Base-by-base conservation (phyloP, 92 coral and sea anemone genomes). In the Actinostola sp. region DNA sequence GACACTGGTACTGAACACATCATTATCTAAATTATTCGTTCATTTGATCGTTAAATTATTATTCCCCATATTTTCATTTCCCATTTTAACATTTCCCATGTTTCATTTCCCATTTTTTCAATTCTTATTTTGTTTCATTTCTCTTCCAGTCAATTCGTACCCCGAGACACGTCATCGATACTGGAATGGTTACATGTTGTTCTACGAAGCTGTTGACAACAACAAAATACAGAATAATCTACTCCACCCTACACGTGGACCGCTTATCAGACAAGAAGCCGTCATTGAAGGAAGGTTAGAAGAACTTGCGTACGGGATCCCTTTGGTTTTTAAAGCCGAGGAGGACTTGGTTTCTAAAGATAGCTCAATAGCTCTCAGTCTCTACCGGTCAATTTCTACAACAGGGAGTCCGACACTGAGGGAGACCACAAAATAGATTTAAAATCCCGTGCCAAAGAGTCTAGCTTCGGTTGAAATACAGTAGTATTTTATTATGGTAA, bases 161-260 rank as follows among this genome's bases (percentile, higher is more conserved):
- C 97, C 97, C 0, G 97, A 90, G 79, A 90, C 97, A 0, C 89
- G 97, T 10, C 97, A 90, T 61, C 92, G 97, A 63, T 90, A 90
- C 59, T 90, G 97, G 97, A 90, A 73, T 80, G 97, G 87, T 19
- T 90, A 90, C 84, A 90, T 90, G 97, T 48, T 90, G 66, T 90
- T 83, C 67, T 90, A 90, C 23, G 97, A 90, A 67, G 86, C 97
- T 4, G 59, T 78, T 25, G 90, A 84, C 50, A 67, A 61, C 32
- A 64, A 61, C 13, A 82, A 73, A 66, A 42, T 51, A 15, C 91
- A 78, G 77, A 53, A 76, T 28, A 73, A 65, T 51, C 50, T 78
- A 19, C 61, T 57, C 19, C 56, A 57, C 49, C 75, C 60, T 49
- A 66, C 76, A 14, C 83, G 93, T 59, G 83, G 93, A 29, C 88